Evolutionary conservation across 2,888 invertebrate species (phyloP).

Genomic region (Molanna angustata): DNA sequence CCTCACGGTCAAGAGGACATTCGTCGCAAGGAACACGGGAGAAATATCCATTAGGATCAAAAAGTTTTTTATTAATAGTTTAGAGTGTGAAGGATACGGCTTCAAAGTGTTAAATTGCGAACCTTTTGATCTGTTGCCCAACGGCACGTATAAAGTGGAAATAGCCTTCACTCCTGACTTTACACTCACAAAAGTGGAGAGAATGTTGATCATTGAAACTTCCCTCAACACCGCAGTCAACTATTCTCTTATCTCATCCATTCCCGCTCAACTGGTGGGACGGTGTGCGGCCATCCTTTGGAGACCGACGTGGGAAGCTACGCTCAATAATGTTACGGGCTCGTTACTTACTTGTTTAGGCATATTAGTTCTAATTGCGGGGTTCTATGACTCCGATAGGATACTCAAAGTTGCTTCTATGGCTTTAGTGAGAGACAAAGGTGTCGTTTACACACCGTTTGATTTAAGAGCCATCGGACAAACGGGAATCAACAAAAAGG

Average conservation of each 20-base stretch:
- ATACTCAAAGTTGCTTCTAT: constrained; percentile 56
- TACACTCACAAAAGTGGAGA: constrained; percentile 70
- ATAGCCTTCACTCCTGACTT: constrained; percentile 89
- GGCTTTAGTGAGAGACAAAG: constrained; percentile 51
- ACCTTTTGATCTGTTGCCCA: constrained; percentile 68
- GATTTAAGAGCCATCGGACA: constrained; percentile 58
- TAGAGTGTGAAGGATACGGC: constrained; percentile 74
- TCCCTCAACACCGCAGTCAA: constrained; percentile 60
- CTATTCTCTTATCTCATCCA: constrained; percentile 67
- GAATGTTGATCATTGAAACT: constrained; percentile 60
- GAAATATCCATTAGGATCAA: constrained; percentile 77
- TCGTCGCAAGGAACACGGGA: constrained; percentile 87
- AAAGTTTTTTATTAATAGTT: constrained; percentile 62
- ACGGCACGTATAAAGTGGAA: constrained; percentile 73
- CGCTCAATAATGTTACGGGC: constrained; percentile 52
- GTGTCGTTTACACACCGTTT: constrained; percentile 54
- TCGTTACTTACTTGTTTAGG: constrained; percentile 27
- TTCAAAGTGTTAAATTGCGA: constrained; percentile 74
- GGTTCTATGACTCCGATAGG: constrained; percentile 68
- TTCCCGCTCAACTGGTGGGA: constrained; percentile 52
- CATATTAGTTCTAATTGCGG: constrained; percentile 60
- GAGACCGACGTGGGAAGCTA: constrained; percentile 56
- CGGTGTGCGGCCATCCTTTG: constrained; percentile 70
- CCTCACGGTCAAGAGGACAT: constrained; percentile 69
- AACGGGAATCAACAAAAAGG: constrained; percentile 33